Evolutionary conservation across 2,888 invertebrate genomes (phyloP), one percentile per base, ranked within the genome.

Genomic region (Pterobdella sp.): DNA sequence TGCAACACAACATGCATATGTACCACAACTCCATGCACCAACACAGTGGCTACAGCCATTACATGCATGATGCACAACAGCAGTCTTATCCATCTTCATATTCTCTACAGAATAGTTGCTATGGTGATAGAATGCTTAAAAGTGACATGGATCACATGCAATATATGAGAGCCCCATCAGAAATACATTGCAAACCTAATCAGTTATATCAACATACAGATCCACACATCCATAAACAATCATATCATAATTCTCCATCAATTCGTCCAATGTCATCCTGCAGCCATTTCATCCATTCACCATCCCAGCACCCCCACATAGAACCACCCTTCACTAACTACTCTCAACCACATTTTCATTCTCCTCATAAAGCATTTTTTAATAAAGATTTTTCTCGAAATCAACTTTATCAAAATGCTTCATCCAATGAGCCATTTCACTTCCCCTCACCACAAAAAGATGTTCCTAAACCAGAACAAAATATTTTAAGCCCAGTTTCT

Each of bases 1-100:
- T 56, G 7, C 60, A 56, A 56, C 60, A 56, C 60, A 56, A 56
- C 60, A 56, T 56, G 60, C 60, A 56, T 3, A 7, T n/a, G 14
- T 56, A 56, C n/a, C 60, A 56, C 26, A 26, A 56, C 4, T 56
- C 60, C 3, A 56, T 56, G 10, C 60, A 56, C 18, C 60, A 56
- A 56, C 4, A 56, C n/a, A n/a, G n/a, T n/a, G n/a, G n/a, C n/a
- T 22, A 22, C 60, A 56, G 26, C 60, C 26, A 56, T 26, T 56
- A 14, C n/a, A 22, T 56, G 60, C n/a, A 4, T 4, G 60, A 56
- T n/a, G 3, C 60, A 26, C 60, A 56, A 56, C 60, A 56, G n/a
- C 60, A 3, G 4, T 56, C n/a, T 26, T 56, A 18, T 26, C 7
- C n/a, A 56, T 3, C 14, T n/a, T 4, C 60, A 4, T 56, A 56